Base-by-base conservation (phyloP, 2,888 invertebrate genomes). In the Encarsia formosa region DNA sequence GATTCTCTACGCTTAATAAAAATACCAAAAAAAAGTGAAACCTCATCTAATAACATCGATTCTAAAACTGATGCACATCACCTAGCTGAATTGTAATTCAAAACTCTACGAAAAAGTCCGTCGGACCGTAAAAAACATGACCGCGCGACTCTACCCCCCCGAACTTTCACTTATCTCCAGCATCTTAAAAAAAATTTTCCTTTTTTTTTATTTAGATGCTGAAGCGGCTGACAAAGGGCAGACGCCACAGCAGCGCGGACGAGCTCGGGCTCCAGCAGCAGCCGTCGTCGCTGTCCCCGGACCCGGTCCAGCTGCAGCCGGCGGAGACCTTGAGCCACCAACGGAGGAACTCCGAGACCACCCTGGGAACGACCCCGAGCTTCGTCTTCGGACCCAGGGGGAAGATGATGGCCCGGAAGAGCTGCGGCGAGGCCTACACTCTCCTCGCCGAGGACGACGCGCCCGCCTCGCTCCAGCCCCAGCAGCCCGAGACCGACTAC, bases 191-290 rank as follows among this genome's bases (percentile, higher is more conserved):
- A n/a, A n/a, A n/a, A n/a, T n/a, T n/a, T n/a, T n/a, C n/a, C n/a
- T n/a, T n/a, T n/a, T n/a, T n/a, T n/a, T n/a, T n/a, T n/a, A n/a
- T n/a, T n/a, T 58, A 54, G 56, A 73, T 73, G 73, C 72, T 73
- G 75, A 83, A 82, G 78, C 80, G 82, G 75, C 77, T 83, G 75
- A 81, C 81, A 76, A 81, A 81, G 74, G 79, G 80, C 71, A 78
- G 81, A 76, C 80, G 82, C 73, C 81, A 81, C 75, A 81, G 80
- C 75, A 81, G 80, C 75, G 81, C 81, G 76, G 81, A 80, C 74
- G 80, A 78, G 70, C 76, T 76, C 68, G 75, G 77, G 69, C 76
- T 63, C 11, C 58, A 66, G 13, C 62, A 66, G 42, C 63, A 57
- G 31, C 57, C 65, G n/a, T n/a, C n/a, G n/a, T n/a, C n/a, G 20